A percentile compares a stretch with the other conserved stretches of the same genome.
Evolutionary conservation across 2,888 invertebrate genomes (phyloP).

Genomic region (Mongoloraphidia duomilia): DNA sequence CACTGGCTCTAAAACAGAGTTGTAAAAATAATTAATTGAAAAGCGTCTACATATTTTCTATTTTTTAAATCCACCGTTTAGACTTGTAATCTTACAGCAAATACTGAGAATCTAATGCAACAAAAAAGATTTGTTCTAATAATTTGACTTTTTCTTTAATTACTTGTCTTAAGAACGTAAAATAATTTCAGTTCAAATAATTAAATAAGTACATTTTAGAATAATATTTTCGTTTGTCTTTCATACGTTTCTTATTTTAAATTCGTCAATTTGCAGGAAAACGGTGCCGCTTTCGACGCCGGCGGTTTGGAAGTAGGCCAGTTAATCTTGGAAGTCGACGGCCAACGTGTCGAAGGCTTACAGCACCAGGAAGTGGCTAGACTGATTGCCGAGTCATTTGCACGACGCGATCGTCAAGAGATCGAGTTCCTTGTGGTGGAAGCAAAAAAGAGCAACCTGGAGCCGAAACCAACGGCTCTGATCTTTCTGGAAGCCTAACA

Average conservation of each 20-base stretch:
- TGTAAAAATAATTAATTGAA: no score
- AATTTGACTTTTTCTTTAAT: neutral
- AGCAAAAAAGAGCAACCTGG: slow-evolving; percentile 82
- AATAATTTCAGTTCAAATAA: neutral
- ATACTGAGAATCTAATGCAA: neutral
- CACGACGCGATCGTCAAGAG: slow-evolving; percentile 71
- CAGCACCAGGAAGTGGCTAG: slow-evolving; percentile 85
- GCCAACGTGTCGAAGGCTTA: slow-evolving; percentile 61
- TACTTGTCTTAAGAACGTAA: neutral
- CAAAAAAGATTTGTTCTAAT: neutral
- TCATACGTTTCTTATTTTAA: neutral
- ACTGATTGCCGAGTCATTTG: slow-evolving; percentile 86
- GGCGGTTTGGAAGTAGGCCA: slow-evolving; percentile 90
- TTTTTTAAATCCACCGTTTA: neutral
- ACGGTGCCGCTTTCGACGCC: slow-evolving; percentile 85
- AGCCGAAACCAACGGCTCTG: slow-evolving; percentile 80
- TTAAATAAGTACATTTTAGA: neutral
- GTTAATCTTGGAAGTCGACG: slow-evolving; percentile 75
- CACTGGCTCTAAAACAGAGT: no score
- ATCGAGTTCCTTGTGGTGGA: slow-evolving; percentile 89
- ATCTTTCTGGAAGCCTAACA: slow-evolving; percentile 89
- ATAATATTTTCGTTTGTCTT: neutral
- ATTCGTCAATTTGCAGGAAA: slow-evolving; percentile 48
- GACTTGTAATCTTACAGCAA: neutral
- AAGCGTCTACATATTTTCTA: no score